Evolutionary conservation across 2,888 invertebrate genomes (phyloP).

Genomic region (Eulithis prunata): DNA sequence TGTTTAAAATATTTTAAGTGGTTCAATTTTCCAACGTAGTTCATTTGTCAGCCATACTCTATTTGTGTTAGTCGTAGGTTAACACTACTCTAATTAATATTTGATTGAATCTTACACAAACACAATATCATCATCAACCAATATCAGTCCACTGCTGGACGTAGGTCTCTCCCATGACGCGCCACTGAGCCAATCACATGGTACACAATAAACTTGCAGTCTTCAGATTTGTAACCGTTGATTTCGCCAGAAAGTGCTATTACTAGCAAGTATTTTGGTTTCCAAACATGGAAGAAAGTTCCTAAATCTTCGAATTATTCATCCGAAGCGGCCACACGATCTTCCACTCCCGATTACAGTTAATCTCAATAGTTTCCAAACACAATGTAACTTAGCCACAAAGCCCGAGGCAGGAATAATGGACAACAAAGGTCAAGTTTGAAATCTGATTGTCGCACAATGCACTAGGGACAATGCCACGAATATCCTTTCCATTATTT

Average conservation of each 20-base stretch:
- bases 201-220: too few relatives aligned
- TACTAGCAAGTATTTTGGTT: background rate
- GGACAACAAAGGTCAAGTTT: conserved; percentile 68
- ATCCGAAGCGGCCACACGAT: conserved; percentile 27
- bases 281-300: background rate
- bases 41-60: too few relatives aligned
- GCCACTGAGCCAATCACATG: too few relatives aligned
- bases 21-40: too few relatives aligned
- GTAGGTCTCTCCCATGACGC: too few relatives aligned
- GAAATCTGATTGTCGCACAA: conserved; percentile 68
- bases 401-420: conserved; percentile 55
- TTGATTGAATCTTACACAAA: too few relatives aligned
- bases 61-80: too few relatives aligned
- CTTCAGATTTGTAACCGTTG: too few relatives aligned
- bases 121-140: too few relatives aligned
- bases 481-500: conserved; percentile 36
- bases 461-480: conserved; percentile 57
- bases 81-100: too few relatives aligned
- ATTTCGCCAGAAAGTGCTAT: background rate
- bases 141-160: too few relatives aligned
- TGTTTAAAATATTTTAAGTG: too few relatives aligned
- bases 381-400: conserved; percentile 39
- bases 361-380: conserved; percentile 34
- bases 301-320: conserved; percentile 26
- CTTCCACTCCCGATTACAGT: conserved; percentile 25